These are phyloP conservation scores for Drosophila pectinifera DNA, from an alignment of 1,140 invertebrate genomes.

Conservation along the genomic window DNA sequence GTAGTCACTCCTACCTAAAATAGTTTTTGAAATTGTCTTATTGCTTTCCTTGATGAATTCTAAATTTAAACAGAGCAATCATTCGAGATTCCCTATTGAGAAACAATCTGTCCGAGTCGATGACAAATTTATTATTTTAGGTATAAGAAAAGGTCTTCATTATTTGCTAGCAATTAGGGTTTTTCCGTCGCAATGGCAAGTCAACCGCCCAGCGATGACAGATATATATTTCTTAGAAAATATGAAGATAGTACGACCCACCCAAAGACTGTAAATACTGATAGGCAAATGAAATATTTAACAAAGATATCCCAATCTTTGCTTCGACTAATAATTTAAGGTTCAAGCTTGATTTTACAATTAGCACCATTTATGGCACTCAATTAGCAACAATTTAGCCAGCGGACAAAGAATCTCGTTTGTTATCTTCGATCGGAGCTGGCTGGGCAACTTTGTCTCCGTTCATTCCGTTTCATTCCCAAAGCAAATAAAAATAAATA, in stretches of 20 bases:
- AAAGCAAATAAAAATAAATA: constrained; percentile 51
- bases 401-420: constrained; percentile 46
- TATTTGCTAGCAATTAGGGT: constrained; percentile 5
- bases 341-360: constrained; percentile 43
- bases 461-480: constrained; percentile 12
- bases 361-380: constrained; percentile 36
- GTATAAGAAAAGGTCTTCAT: neutral
- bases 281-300: constrained; percentile 8
- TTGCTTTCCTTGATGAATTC: neutral
- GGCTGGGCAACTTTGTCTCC: constrained; percentile 37
- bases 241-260: constrained; percentile 4
- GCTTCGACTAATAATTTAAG: neutral
- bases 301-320: constrained; percentile 27
- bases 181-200: constrained; percentile 12
- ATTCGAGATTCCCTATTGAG: constrained; percentile 17
- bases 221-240: neutral
- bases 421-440: constrained; percentile 35
- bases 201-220: constrained; percentile 25
- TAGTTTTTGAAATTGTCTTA: neutral
- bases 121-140: constrained; percentile 37
- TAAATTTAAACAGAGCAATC: constrained; percentile 25
- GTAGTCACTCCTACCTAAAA: neutral
- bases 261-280: neutral
- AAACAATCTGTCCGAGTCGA: neutral
- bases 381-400: constrained; percentile 58